These are phyloP conservation scores for Labrus mixtus DNA, from an alignment of 2,113 vertebrate species.

Conservation along the genomic window DNA sequence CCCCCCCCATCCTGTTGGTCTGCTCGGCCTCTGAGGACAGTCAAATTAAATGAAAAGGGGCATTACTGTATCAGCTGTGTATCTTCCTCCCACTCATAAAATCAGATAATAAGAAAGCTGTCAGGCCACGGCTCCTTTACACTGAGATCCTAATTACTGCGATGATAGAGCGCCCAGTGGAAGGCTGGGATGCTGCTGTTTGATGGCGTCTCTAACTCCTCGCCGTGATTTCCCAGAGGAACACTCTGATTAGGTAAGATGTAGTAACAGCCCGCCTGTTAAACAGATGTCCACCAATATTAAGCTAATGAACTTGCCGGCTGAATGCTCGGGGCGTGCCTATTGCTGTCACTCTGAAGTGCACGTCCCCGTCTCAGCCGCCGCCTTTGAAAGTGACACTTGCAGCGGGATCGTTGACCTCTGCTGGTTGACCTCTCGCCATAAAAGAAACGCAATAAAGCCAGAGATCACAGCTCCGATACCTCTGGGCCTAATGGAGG, in stretches of 20 bases:
- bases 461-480: slow-evolving; percentile 8
- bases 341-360: slow-evolving; percentile 20
- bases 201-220: slow-evolving; percentile 56
- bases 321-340: slow-evolving; percentile 21
- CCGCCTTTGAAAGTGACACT: slow-evolving; percentile 38
- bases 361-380: slow-evolving; percentile 2
- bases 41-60: slow-evolving; percentile 7
- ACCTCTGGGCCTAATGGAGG: slow-evolving; percentile 28
- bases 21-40: background rate
- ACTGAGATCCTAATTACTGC: slow-evolving; percentile 50
- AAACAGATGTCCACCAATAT: slow-evolving; percentile 68
- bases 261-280: slow-evolving; percentile 49
- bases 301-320: slow-evolving; percentile 65
- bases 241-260: slow-evolving; percentile 53
- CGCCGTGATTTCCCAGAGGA: slow-evolving; percentile 68
- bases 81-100: slow-evolving; percentile 22
- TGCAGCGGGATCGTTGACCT: slow-evolving; percentile 34
- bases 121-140: slow-evolving; percentile 31
- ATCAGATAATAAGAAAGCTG: slow-evolving; percentile 29
- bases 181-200: slow-evolving; percentile 31
- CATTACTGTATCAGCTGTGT: slow-evolving; percentile 16
- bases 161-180: slow-evolving; percentile 31
- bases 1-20: background rate
- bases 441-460: slow-evolving; percentile 52
- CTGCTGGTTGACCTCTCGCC: slow-evolving; percentile 34